These are phyloP conservation scores for Xenotilapia caudafasciata DNA, from an alignment of 2,113 vertebrate species.

Conservation along the genomic window DNA sequence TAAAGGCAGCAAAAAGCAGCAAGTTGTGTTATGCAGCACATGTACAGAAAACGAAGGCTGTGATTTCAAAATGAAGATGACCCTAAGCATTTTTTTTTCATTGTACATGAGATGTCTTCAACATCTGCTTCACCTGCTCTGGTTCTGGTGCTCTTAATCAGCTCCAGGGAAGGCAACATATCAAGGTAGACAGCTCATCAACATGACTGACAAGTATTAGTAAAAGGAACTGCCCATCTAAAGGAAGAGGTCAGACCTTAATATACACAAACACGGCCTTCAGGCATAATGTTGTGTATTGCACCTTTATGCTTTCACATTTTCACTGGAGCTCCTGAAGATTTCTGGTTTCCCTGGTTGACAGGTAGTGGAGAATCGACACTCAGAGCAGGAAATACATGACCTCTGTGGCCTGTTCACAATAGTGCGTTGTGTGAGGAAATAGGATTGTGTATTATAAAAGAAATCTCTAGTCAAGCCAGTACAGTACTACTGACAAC, in stretches of 20 bases:
- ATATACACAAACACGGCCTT: not conserved
- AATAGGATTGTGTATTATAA: not conserved
- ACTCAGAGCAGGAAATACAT: not conserved
- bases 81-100: not conserved
- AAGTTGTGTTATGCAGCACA: not conserved
- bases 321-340: not conserved
- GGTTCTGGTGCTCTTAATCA: not conserved
- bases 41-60: not conserved
- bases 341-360: not conserved
- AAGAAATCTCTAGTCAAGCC: not conserved
- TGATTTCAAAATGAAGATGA: not conserved
- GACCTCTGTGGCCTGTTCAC: not conserved
- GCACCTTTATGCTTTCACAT: not conserved
- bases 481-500: not conserved
- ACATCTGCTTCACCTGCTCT: constrained; percentile 1
- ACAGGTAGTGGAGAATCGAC: not conserved
- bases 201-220: not conserved
- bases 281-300: not conserved
- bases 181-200: constrained; percentile 8
- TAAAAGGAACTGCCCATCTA: not conserved
- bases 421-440: not conserved
- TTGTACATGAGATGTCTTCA: not conserved
- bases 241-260: not conserved
- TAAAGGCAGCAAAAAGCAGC: not conserved
- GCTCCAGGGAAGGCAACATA: not conserved